A percentile compares a stretch with the other conserved stretches of the same genome.
Evolutionary conservation across 2,888 invertebrate genomes (phyloP).

Genomic region (Linyphia triangularis): DNA sequence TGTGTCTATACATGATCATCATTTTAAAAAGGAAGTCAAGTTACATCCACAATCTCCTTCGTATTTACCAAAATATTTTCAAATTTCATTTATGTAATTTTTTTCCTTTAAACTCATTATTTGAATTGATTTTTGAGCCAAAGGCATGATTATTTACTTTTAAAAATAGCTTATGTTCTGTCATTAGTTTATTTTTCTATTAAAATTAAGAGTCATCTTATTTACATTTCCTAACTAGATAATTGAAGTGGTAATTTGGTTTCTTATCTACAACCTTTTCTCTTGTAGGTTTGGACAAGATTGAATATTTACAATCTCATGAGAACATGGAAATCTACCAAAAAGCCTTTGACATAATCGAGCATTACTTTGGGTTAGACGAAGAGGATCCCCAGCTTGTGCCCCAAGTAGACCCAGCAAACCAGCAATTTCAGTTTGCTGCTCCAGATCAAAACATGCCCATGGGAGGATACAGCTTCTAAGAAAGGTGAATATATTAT

Average conservation of each 20-base stretch:
- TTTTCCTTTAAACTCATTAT: too few species aligned
- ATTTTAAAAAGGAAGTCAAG: too few species aligned
- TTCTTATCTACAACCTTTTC: not conserved
- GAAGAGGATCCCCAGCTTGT: constrained; percentile 88
- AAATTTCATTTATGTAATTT: too few species aligned
- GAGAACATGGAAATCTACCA: constrained; percentile 98
- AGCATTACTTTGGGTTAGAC: constrained; percentile 93
- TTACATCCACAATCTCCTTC: too few species aligned
- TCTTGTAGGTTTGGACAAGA: constrained; percentile 93
- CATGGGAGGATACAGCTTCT: constrained; percentile 74
- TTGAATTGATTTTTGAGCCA: too few species aligned
- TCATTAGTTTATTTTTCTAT: not conserved
- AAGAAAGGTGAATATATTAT: not conserved
- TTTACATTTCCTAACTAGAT: too few species aligned
- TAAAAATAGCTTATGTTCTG: too few species aligned
- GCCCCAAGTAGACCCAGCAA: constrained; percentile 84
- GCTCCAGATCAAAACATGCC: constrained; percentile 76
- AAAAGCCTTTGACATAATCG: constrained; percentile 97
- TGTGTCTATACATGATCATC: too few species aligned
- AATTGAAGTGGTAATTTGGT: too few species aligned
- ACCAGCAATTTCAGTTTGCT: constrained; percentile 83
- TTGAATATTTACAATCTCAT: constrained; percentile 97
- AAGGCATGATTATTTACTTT: too few species aligned
- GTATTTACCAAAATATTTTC: too few species aligned
- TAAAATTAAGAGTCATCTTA: too few species aligned